A percentile compares a stretch with the other conserved stretches of the same genome.
These are phyloP conservation scores for Antheraea pernyi DNA, from an alignment of 1,140 invertebrate species.

Conservation along the genomic window DNA sequence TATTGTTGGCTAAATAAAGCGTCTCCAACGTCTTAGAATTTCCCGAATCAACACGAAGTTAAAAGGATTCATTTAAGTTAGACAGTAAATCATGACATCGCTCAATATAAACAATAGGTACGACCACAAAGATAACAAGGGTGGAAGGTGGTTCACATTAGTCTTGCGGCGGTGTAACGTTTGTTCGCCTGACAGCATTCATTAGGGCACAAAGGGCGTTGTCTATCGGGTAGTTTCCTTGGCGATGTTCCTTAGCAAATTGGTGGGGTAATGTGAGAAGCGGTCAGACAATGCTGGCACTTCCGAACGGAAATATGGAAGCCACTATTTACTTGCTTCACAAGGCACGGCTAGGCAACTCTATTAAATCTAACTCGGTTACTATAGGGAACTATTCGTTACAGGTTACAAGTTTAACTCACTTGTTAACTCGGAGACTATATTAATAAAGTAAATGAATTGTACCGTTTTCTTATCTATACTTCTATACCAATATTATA, in stretches of 20 bases:
- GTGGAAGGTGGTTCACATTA: constrained; percentile 54
- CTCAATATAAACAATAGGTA: constrained; percentile 47
- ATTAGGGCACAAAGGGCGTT: constrained; percentile 63
- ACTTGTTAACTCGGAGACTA: neutral
- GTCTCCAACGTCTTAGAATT: neutral
- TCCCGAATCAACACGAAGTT: neutral
- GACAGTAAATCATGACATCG: constrained; percentile 46
- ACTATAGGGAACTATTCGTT: neutral
- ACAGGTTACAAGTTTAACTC: neutral
- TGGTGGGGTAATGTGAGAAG: constrained; percentile 45
- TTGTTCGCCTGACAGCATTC: constrained; percentile 67
- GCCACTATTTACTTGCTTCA: constrained; percentile 28
- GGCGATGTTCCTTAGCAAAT: constrained; percentile 50
- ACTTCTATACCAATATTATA: too few relatives aligned
- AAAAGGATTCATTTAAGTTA: constrained; percentile 34
- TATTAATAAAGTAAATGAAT: neutral
- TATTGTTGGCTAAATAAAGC: neutral
- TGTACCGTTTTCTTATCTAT: too few relatives aligned
- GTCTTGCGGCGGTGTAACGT: constrained; percentile 47
- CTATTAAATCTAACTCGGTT: neutral
- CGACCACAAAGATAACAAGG: constrained; percentile 55
- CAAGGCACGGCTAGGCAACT: constrained; percentile 7
- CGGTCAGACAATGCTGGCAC: constrained; percentile 41
- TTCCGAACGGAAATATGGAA: constrained; percentile 27
- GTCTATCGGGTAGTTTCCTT: constrained; percentile 65